A percentile compares a stretch with the other conserved stretches of the same genome.
These are phyloP conservation scores for Atta texana DNA, from an alignment of 1,140 invertebrate genomes.

Conservation along the genomic window DNA sequence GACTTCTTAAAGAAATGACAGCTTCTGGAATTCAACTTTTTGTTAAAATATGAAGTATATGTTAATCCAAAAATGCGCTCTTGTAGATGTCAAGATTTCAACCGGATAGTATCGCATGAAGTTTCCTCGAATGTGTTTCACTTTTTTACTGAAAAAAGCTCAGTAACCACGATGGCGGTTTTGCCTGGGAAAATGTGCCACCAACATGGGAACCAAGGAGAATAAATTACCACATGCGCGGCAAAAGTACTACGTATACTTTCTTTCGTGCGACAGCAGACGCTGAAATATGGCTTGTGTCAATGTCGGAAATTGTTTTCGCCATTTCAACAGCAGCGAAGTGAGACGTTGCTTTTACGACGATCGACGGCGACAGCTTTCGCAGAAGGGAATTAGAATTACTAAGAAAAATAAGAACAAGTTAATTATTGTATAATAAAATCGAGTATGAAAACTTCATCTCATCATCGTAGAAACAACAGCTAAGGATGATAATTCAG, in stretches of 20 bases:
- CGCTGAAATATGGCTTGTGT: constrained; percentile 48
- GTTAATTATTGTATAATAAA: not conserved
- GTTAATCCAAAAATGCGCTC: not conserved
- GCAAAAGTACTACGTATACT: constrained; percentile 37
- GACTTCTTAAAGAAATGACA: not conserved
- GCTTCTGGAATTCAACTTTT: not conserved
- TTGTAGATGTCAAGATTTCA: constrained; percentile 20
- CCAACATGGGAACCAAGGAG: constrained; percentile 2
- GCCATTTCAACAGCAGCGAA: not conserved
- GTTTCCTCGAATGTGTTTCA: not conserved
- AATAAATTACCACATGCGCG: constrained; percentile 55
- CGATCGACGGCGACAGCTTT: not conserved
- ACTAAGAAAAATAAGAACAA: not conserved
- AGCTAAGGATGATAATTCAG: not conserved
- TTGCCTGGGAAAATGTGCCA: constrained; percentile 20
- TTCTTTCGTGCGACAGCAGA: constrained; percentile 16
- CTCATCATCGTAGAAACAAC: not conserved
- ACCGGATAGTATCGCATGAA: constrained; percentile 9
- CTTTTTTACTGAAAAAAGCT: constrained; percentile 36
- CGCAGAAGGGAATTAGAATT: not conserved
- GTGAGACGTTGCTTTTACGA: not conserved
- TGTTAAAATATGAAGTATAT: not conserved
- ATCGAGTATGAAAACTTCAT: not conserved
- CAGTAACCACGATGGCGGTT: constrained; percentile 5
- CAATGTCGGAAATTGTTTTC: constrained; percentile 58